phyloP scores from a whole-genome alignment of 2,888 invertebrate species.

The Horisme vitalbata region DNA sequence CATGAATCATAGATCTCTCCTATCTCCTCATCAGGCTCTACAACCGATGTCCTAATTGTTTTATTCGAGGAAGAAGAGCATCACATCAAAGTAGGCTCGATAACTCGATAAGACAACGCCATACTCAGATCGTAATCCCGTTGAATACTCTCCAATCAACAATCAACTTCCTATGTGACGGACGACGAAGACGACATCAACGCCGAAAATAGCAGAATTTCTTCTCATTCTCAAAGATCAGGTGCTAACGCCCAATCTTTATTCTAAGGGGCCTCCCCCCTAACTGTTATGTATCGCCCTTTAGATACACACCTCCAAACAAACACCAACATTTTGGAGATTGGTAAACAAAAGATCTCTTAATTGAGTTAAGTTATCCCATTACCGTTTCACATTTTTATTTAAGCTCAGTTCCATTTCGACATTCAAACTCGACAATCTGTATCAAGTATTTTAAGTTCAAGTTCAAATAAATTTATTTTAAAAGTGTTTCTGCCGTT shows the following conservation, averaged over 20 bases:
- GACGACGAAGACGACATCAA: slow-evolving; percentile 11
- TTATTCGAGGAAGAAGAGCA: neutral
- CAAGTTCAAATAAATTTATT: too few relatives aligned
- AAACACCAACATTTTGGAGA: too few relatives aligned
- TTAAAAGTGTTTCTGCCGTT: too few relatives aligned
- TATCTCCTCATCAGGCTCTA: slow-evolving; percentile 2
- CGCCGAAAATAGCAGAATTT: neutral
- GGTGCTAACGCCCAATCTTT: neutral
- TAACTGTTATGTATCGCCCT: too few relatives aligned
- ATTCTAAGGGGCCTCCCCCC: neutral
- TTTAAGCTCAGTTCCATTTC: too few relatives aligned
- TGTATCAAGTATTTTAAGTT: too few relatives aligned
- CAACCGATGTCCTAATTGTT: slow-evolving; percentile 2
- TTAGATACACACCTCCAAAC: too few relatives aligned
- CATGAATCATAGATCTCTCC: slow-evolving; percentile 5
- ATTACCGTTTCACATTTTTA: too few relatives aligned
- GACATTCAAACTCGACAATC: too few relatives aligned
- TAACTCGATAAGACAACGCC: slow-evolving; percentile 4
- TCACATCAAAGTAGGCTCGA: slow-evolving; percentile 5
- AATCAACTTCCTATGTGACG: slow-evolving; percentile 2
- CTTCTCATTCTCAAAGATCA: neutral
- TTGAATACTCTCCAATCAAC: neutral
- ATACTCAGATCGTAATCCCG: slow-evolving; percentile 1
- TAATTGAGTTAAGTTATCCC: too few relatives aligned
- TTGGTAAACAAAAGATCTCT: too few relatives aligned